phyloP scores from a whole-genome alignment of 1,140 invertebrate genomes.

The Chelonus insularis region DNA sequence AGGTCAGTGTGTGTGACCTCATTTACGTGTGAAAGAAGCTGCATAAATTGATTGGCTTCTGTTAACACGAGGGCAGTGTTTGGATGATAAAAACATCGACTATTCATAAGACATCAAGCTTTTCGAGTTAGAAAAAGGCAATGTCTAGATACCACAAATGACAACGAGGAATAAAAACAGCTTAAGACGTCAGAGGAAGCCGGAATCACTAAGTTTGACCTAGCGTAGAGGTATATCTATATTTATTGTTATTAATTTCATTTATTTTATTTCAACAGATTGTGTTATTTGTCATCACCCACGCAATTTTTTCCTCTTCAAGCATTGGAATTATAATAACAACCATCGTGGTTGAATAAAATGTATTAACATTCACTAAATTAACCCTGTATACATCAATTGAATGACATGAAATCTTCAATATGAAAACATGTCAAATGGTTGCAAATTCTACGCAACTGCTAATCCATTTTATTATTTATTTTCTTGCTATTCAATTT shows the following conservation, averaged over 20 bases:
- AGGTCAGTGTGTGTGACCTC: background rate
- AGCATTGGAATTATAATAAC: too few species aligned
- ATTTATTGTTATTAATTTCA: background rate
- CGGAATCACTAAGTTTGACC: slow-evolving; percentile 23
- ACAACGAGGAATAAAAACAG: slow-evolving; percentile 2
- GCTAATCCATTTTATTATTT: too few species aligned
- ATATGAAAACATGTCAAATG: too few species aligned
- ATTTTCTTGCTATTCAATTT: too few species aligned
- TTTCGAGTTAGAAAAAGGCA: background rate
- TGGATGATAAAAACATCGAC: too few species aligned
- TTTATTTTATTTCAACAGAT: background rate
- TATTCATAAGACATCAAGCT: background rate
- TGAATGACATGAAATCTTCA: too few species aligned
- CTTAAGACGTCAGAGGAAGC: slow-evolving; percentile 16
- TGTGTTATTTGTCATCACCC: too few species aligned
- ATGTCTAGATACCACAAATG: slow-evolving; percentile 22
- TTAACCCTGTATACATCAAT: too few species aligned
- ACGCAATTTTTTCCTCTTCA: too few species aligned
- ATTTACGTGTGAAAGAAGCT: background rate
- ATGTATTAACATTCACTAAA: too few species aligned
- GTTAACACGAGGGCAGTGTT: background rate
- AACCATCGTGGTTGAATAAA: too few species aligned
- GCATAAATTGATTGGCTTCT: background rate
- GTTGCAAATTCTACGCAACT: too few species aligned
- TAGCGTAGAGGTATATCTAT: slow-evolving; percentile 18